Conservation (phyloP, 1,140 invertebrate species). For the Temnothorax curvispinosus region DNA sequence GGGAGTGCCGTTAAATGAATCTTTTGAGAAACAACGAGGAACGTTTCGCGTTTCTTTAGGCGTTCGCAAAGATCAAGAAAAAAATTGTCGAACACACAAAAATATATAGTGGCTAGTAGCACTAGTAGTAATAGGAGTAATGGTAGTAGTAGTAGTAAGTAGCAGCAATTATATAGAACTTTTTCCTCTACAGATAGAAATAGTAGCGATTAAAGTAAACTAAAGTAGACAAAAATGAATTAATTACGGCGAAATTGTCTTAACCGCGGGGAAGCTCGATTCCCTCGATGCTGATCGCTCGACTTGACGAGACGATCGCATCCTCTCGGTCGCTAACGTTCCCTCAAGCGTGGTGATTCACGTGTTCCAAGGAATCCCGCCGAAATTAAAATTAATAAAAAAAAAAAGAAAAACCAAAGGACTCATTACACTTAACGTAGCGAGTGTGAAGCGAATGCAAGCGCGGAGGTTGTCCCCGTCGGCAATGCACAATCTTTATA, state of each 20-base stretch:
- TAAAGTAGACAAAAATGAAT: slow-evolving; percentile 79
- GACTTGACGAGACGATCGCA: not conserved
- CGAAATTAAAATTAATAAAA: slow-evolving; percentile 70
- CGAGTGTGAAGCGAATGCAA: slow-evolving; percentile 79
- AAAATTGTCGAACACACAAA: slow-evolving; percentile 82
- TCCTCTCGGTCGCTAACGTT: not conserved
- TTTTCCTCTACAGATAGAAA: slow-evolving; percentile 75
- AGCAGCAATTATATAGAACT: slow-evolving; percentile 78
- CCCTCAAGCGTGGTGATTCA: not conserved
- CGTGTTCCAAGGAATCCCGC: slow-evolving; percentile 60
- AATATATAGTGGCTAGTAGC: slow-evolving; percentile 78
- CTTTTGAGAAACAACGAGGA: not conserved
- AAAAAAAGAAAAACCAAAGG: slow-evolving; percentile 73
- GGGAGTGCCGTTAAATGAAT: not conserved
- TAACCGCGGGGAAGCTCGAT: slow-evolving; percentile 64
- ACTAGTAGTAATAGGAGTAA: slow-evolving; percentile 72
- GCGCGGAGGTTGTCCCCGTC: slow-evolving; percentile 79
- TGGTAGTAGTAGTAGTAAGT: slow-evolving; percentile 73
- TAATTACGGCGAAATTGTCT: slow-evolving; percentile 79
- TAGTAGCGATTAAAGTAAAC: slow-evolving; percentile 82
- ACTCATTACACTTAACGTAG: slow-evolving; percentile 71
- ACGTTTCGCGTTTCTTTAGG: slow-evolving; percentile 41
- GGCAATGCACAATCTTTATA: slow-evolving; percentile 77
- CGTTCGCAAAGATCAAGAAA: slow-evolving; percentile 60
- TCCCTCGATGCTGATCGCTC: not conserved